Conservation (phyloP, 2,888 invertebrate genomes). For the Meghimatium bilineatum region DNA sequence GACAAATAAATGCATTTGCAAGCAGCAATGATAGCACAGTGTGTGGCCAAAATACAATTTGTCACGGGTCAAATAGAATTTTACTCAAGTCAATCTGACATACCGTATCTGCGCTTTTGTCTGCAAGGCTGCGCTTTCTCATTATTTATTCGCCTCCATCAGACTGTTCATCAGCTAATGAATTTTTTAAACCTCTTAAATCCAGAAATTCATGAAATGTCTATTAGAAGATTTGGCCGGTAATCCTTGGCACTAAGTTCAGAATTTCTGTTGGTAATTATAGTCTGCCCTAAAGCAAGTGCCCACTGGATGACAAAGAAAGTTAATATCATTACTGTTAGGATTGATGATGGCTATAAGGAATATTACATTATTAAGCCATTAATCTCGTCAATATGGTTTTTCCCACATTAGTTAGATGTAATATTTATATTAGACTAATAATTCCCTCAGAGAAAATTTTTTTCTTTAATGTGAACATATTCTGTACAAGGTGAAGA, state of each 20-base stretch:
- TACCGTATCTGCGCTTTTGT: conserved; percentile 2
- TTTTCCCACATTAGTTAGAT: too few relatives aligned
- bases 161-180: conserved; percentile 24
- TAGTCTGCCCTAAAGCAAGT: not conserved
- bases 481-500: too few relatives aligned
- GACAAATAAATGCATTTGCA: conserved; percentile 1
- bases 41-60: conserved; percentile 8
- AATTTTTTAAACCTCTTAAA: conserved; percentile 33
- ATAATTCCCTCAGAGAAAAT: not conserved
- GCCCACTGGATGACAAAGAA: too few relatives aligned
- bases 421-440: not conserved
- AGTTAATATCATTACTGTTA: too few relatives aligned
- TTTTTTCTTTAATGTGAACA: too few relatives aligned
- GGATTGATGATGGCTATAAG: too few relatives aligned
- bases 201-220: not conserved
- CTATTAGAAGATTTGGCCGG: conserved; percentile 6
- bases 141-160: conserved; percentile 16
- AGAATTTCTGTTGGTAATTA: not conserved
- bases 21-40: not conserved
- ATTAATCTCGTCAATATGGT: too few relatives aligned
- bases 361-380: too few relatives aligned
- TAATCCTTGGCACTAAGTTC: not conserved
- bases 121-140: not conserved
- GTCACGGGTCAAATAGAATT: conserved; percentile 10
- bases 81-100: conserved; percentile 9